Evolutionary conservation across 2,113 vertebrate species (phyloP).

Genomic region (Pionites leucogaster): DNA sequence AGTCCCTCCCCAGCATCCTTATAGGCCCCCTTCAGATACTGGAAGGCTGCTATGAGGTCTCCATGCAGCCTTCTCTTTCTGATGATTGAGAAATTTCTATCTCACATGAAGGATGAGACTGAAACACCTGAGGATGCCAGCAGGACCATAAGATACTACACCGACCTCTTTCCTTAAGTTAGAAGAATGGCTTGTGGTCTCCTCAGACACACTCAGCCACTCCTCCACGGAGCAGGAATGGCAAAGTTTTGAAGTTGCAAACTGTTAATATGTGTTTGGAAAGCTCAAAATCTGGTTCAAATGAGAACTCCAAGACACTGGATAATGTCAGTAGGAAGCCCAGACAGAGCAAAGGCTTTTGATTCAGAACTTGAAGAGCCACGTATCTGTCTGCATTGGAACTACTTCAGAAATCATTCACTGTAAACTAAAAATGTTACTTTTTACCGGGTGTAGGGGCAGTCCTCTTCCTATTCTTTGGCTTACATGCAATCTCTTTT

Average conservation of each 20-base stretch:
- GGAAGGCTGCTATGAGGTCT: no score
- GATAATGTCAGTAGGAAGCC: neutral
- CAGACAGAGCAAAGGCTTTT: neutral
- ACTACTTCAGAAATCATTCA: neutral
- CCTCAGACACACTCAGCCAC: rapidly evolving
- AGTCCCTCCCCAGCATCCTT: no score
- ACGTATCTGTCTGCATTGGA: neutral
- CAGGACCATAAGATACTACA: neutral
- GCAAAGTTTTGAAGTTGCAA: neutral
- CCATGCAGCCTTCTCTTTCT: no score
- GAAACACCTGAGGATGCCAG: neutral
- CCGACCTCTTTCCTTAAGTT: neutral
- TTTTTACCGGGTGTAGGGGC: neutral
- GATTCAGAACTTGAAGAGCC: neutral
- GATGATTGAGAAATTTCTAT: neutral
- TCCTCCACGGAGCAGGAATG: neutral
- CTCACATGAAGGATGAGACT: neutral
- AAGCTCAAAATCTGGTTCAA: neutral
- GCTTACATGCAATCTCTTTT: neutral
- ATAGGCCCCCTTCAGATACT: no score
- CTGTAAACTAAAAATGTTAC: neutral
- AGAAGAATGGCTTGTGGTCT: neutral
- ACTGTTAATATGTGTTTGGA: neutral
- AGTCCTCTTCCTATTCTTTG: neutral
- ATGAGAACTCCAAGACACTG: neutral